Conservation (phyloP, 2,113 vertebrate species). For the Trematocara variabile region DNA sequence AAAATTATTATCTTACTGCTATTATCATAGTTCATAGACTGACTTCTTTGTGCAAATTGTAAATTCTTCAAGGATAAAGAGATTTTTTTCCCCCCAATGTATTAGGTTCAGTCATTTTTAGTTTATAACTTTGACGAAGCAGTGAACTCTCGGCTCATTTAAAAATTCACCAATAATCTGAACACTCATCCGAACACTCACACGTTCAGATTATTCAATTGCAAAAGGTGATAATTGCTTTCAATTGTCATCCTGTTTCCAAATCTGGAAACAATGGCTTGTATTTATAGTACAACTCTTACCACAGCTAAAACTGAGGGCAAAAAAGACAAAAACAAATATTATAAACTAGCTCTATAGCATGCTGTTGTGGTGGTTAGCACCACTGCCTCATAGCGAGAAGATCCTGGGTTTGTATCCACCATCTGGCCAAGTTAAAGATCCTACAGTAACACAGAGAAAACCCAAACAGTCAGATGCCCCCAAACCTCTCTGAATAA, state of each 20-base stretch:
- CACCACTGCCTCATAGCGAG: neutral
- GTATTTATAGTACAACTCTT: neutral
- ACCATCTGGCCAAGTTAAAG: neutral
- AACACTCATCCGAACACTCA: no score
- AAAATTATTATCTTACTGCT: neutral
- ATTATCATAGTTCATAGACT: neutral
- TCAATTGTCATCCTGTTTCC: neutral
- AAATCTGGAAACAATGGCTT: neutral
- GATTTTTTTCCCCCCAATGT: neutral
- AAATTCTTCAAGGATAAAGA: neutral
- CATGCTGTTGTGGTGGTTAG: neutral
- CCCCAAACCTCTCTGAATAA: neutral
- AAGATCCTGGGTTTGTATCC: neutral
- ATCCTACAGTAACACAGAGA: neutral
- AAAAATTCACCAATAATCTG: neutral
- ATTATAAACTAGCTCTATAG: neutral
- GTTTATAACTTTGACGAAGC: neutral
- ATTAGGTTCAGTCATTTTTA: neutral
- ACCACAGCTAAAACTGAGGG: neutral
- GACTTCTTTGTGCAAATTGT: neutral
- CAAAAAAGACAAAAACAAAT: neutral
- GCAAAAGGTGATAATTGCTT: neutral
- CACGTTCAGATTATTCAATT: no score
- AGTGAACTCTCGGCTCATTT: neutral
- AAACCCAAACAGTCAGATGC: neutral